Evolutionary conservation across 92 coral and sea anemone species (phyloP).

Genomic region (Heteractis magnifica): DNA sequence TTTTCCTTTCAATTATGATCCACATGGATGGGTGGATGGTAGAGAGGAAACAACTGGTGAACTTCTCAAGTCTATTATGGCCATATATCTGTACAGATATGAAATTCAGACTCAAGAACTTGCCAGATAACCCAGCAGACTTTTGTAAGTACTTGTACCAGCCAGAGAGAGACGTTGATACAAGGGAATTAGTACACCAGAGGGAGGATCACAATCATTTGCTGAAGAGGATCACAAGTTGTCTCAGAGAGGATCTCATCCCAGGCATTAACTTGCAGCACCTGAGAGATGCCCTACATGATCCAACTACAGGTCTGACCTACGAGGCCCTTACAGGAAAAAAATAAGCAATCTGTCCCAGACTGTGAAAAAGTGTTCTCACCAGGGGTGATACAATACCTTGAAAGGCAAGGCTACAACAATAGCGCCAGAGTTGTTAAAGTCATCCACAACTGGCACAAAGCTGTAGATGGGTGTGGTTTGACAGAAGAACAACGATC

Average conservation of each 20-base stretch:
- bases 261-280: slow-evolving; percentile 43
- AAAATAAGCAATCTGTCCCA: slow-evolving; percentile 73
- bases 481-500: slow-evolving; percentile 43
- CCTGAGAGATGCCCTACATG: slow-evolving; percentile 55
- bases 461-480: slow-evolving; percentile 80
- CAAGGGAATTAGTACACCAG: slow-evolving; percentile 52
- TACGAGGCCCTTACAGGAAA: slow-evolving; percentile 78
- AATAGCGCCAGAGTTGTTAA: slow-evolving; percentile 45
- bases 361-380: slow-evolving; percentile 61
- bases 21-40: slow-evolving; percentile 55
- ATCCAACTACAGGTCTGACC: slow-evolving; percentile 64
- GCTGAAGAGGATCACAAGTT: slow-evolving; percentile 40
- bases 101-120: slow-evolving; percentile 39
- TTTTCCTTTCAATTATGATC: slow-evolving; percentile 50
- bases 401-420: slow-evolving; percentile 42
- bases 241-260: slow-evolving; percentile 55
- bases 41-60: slow-evolving; percentile 50
- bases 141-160: slow-evolving; percentile 52
- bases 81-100: slow-evolving; percentile 57
- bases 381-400: slow-evolving; percentile 57
- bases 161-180: slow-evolving; percentile 56
- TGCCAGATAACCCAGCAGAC: slow-evolving; percentile 54
- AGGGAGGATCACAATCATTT: slow-evolving; percentile 72
- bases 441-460: slow-evolving; percentile 70
- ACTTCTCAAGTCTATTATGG: slow-evolving; percentile 51